phyloP scores from a whole-genome alignment of 2,113 vertebrate species.

The Apaloderma vittatum region DNA sequence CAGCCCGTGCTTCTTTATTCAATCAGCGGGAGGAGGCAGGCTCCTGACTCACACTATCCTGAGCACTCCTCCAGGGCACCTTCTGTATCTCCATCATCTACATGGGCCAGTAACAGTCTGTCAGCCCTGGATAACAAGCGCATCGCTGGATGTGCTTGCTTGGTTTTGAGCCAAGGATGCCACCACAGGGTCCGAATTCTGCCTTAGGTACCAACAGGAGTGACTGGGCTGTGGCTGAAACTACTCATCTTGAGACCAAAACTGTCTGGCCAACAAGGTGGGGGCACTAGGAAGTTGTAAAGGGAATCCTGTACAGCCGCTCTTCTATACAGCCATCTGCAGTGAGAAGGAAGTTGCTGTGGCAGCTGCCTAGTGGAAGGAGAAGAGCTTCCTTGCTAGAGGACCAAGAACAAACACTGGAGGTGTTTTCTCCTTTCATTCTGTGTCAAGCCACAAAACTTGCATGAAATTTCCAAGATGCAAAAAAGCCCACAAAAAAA shows the following conservation, averaged over 20 bases:
- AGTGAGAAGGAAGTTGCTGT: background rate
- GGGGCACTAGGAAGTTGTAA: background rate
- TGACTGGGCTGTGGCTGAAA: background rate
- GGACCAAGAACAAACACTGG: background rate
- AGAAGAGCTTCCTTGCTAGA: background rate
- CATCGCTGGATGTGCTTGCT: too few relatives aligned
- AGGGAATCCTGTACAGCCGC: background rate
- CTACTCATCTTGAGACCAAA: background rate
- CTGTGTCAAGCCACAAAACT: background rate
- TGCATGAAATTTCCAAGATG: background rate
- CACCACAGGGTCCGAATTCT: background rate
- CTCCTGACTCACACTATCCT: background rate
- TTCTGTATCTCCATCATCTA: background rate
- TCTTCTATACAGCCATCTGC: background rate
- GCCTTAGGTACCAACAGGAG: background rate
- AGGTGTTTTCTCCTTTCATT: background rate
- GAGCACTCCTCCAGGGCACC: background rate
- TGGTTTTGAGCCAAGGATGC: background rate
- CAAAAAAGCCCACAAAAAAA: background rate
- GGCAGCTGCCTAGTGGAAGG: background rate
- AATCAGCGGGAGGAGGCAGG: background rate
- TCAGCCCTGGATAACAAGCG: background rate
- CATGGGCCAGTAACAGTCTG: background rate
- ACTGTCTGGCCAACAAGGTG: background rate
- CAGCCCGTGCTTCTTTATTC: background rate